Evolutionary conservation across 53 echinoderm and acorn worm genomes (phyloP).

Genomic region (Paracentrotus lividus): DNA sequence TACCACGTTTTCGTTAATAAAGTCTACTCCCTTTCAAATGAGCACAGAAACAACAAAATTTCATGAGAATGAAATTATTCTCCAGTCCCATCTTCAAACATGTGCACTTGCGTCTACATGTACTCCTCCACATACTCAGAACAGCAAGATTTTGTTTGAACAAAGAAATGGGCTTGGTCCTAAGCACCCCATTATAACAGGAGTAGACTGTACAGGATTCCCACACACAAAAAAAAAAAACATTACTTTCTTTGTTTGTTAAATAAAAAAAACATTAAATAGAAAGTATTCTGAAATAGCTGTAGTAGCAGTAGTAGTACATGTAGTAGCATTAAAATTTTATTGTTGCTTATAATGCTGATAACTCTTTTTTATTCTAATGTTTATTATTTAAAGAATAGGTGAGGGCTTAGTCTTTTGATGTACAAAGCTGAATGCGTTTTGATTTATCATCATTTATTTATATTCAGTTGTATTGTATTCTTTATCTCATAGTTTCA

Average conservation of each 20-base stretch:
- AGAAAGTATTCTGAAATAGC: constrained; percentile 12
- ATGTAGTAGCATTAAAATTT: not conserved
- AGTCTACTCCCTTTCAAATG: not conserved
- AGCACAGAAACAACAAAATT: not conserved
- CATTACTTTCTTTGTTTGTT: no score
- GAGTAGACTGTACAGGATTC: no score
- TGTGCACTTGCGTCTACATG: no score
- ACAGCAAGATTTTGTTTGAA: no score
- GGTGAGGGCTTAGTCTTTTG: not conserved
- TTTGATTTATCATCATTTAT: not conserved
- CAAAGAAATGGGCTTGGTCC: no score
- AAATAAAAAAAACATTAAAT: not conserved
- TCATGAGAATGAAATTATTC: not conserved
- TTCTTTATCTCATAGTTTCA: not conserved
- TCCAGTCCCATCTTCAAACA: not conserved
- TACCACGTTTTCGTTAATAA: not conserved
- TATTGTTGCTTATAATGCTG: not conserved
- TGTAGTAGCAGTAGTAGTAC: no score
- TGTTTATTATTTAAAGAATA: constrained; percentile 19
- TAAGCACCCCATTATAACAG: no score
- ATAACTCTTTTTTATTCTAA: not conserved
- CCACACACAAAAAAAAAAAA: no score
- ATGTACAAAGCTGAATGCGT: not conserved
- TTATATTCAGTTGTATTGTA: constrained; percentile 31
- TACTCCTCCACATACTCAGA: no score